A percentile compares a stretch with the other conserved stretches of the same genome.
phyloP scores from a whole-genome alignment of 1,140 invertebrate species.

The Drosophila busckii region DNA sequence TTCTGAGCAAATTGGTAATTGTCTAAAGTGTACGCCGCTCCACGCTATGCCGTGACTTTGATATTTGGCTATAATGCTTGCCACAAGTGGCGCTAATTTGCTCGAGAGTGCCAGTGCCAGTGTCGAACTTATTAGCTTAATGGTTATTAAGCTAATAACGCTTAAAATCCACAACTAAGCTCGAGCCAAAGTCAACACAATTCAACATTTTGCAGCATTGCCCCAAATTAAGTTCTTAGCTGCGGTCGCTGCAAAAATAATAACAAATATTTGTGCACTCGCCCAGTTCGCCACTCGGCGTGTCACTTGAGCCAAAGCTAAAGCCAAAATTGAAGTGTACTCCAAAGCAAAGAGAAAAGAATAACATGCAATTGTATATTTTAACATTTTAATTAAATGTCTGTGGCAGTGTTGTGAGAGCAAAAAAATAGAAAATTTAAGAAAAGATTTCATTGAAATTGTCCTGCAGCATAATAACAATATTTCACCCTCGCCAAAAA shows the following conservation, averaged over 20 bases:
- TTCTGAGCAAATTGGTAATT: constrained; percentile 36
- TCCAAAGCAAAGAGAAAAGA: no score
- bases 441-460: constrained; percentile 23
- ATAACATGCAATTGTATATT: no score
- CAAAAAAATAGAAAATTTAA: constrained; percentile 24
- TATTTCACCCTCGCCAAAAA: constrained; percentile 46
- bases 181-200: constrained; percentile 29
- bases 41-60: constrained; percentile 18
- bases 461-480: constrained; percentile 32
- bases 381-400: constrained; percentile 39
- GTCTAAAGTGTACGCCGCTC: constrained; percentile 34
- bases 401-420: constrained; percentile 11
- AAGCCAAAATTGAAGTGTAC: constrained; percentile 12
- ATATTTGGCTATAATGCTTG: constrained; percentile 6
- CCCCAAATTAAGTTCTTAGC: constrained; percentile 6
- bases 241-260: no score
- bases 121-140: constrained; percentile 37
- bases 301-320: constrained; percentile 22
- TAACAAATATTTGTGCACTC: constrained; percentile 29
- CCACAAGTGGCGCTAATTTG: constrained; percentile 23
- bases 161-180: not conserved
- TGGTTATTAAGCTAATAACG: constrained; percentile 37
- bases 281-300: constrained; percentile 1
- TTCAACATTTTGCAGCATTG: constrained; percentile 16
- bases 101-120: constrained; percentile 16